A percentile compares a stretch with the other conserved stretches of the same genome.
phyloP scores from a whole-genome alignment of 2,113 vertebrate genomes.

The Gorilla gorilla region DNA sequence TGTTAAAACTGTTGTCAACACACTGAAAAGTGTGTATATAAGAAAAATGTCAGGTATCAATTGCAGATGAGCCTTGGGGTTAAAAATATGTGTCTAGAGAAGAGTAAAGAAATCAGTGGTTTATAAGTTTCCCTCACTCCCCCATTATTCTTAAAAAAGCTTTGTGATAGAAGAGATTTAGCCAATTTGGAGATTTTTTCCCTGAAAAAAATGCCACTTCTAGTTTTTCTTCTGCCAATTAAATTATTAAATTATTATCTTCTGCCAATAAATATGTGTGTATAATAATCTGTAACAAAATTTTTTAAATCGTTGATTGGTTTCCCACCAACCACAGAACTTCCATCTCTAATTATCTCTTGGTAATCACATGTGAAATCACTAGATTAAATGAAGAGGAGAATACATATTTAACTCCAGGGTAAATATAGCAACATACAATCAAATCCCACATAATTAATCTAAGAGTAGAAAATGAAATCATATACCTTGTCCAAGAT shows the following conservation, averaged over 20 bases:
- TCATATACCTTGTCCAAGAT: slow-evolving; percentile 8
- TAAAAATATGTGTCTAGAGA: background rate
- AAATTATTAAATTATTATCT: background rate
- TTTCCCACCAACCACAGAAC: slow-evolving; percentile 18
- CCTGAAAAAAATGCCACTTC: background rate
- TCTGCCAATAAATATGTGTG: slow-evolving; percentile 2
- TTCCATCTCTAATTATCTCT: slow-evolving; percentile 51
- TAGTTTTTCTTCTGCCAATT: background rate
- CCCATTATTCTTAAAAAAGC: background rate
- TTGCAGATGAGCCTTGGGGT: background rate
- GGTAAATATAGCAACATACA: slow-evolving; percentile 67
- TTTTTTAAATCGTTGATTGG: slow-evolving; percentile 36
- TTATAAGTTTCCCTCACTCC: background rate
- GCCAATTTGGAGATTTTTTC: background rate
- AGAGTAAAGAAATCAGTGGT: background rate
- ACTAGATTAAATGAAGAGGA: slow-evolving; percentile 59
- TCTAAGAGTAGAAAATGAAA: slow-evolving; percentile 60
- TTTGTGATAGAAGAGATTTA: background rate
- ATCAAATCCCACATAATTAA: slow-evolving; percentile 62
- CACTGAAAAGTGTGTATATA: background rate
- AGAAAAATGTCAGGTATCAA: slow-evolving; percentile 21
- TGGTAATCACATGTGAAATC: slow-evolving; percentile 61
- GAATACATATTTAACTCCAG: slow-evolving; percentile 56
- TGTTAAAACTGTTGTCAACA: background rate
- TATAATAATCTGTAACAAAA: slow-evolving; percentile 34